phyloP scores from a whole-genome alignment of 2,113 vertebrate species.

The Poecile atricapillus region DNA sequence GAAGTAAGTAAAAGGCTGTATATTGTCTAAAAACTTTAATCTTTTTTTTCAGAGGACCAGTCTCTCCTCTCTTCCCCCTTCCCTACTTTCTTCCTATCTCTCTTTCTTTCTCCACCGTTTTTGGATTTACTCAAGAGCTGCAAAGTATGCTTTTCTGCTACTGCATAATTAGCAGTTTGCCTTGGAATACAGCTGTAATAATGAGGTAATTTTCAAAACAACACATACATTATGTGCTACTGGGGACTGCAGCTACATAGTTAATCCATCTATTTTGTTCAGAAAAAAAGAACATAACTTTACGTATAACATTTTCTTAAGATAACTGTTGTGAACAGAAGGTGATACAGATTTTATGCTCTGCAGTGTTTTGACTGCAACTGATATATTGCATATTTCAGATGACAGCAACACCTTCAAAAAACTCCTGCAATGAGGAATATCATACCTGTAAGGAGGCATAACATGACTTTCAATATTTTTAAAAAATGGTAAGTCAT shows the following conservation, averaged over 20 bases:
- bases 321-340: background rate
- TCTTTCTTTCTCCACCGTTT: background rate
- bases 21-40: background rate
- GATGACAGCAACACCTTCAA: background rate
- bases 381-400: background rate
- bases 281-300: background rate
- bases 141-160: background rate
- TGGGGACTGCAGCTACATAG: background rate
- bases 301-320: background rate
- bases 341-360: background rate
- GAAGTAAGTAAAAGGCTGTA: background rate
- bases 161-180: background rate
- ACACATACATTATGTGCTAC: background rate
- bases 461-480: background rate
- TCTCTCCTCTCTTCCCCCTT: background rate
- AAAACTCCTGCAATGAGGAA: background rate
- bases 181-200: background rate
- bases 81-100: background rate
- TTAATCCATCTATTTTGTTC: background rate
- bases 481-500: background rate
- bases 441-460: background rate
- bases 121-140: background rate
- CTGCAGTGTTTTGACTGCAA: background rate
- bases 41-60: background rate
- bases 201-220: background rate